Evolutionary conservation across 37 sponge, comb jelly and placozoan genomes (phyloP).

Genomic region (Hormiphora californensis): DNA sequence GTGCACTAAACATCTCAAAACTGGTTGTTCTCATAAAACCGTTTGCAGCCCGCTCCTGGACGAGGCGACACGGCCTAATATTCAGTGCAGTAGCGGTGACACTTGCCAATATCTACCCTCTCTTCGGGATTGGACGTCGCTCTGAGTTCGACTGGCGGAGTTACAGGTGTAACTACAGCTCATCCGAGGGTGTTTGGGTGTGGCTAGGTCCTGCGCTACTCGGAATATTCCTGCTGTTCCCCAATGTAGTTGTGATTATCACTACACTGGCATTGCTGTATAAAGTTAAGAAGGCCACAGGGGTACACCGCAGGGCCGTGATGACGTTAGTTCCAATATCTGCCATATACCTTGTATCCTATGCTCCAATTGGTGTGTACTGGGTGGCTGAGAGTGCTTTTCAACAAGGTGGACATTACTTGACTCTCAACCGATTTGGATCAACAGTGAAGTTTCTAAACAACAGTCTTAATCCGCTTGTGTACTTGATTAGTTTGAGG

Average conservation of each 20-base stretch:
- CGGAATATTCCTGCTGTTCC: background rate
- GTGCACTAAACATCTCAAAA: slow-evolving; percentile 2
- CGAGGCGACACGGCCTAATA: background rate
- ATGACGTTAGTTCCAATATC: background rate
- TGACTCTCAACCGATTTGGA: too few species aligned
- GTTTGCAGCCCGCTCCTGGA: background rate
- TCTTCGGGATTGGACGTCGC: background rate
- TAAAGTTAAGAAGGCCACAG: background rate
- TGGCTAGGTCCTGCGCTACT: slow-evolving; percentile 17
- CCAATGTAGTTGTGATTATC: background rate
- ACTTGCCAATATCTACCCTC: background rate
- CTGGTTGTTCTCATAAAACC: background rate
- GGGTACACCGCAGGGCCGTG: slow-evolving; percentile 33
- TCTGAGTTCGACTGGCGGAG: slow-evolving; percentile 2
- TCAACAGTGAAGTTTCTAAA: too few species aligned
- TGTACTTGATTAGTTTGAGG: too few species aligned
- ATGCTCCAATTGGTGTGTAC: background rate
- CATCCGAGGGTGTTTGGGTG: slow-evolving; percentile 3
- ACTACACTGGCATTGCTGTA: background rate
- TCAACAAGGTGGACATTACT: too few species aligned
- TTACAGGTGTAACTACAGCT: slow-evolving; percentile 5
- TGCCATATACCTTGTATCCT: background rate
- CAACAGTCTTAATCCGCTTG: too few species aligned
- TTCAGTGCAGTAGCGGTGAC: background rate
- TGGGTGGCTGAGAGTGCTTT: too few species aligned